Evolutionary conservation across 2,888 invertebrate species (phyloP), one percentile per base, ranked within the genome.

Genomic region (Listrodromus nycthemerus): DNA sequence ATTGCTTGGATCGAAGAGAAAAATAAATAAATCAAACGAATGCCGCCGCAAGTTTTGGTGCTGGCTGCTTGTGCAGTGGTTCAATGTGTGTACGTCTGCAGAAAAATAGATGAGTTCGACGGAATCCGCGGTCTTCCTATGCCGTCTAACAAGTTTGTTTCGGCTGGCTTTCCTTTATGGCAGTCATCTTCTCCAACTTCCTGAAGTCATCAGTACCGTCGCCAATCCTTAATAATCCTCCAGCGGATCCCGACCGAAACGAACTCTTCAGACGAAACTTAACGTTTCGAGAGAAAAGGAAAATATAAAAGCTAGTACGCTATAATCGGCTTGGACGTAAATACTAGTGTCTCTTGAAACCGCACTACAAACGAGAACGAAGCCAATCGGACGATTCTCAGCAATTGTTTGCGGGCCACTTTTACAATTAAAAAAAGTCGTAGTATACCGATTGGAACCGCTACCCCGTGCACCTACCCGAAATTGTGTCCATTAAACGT

Each of bases 161-260:
- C n/a, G 10, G 48, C 8, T n/a, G 48, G 50, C 27, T 48, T 27
- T 27, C 7, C 48, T 7, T 2, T n/a, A 21, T 50, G n/a, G 67
- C 41, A n/a, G 24, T 27, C 4, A 3, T 24, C 67, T 48, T 30
- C 33, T 24, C 30, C 67, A 69, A 69, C 50, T 50, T 69, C 10
- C 27, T 3, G 37, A 37, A 63, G 67, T 69, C 67, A 69, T 48
- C 50, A 69, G n/a, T 69, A 50, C 30, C 48, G 30, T 45, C 48
- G 21, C 48, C 50, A 69, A 69, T 69, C 67, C 50, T 69, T 19
- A 24, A 27, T 50, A 67, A 69, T 69, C 50, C 30, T 30, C 19
- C 27, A 45, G 27, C 13, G 55, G 24, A 55, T 55, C 24, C 21
- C 55, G 10, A 55, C 24, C 55, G 55, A 24, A 55, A 1, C 24